phyloP scores from a whole-genome alignment of 2,113 vertebrate species.

The Ancistrus triradiatus region DNA sequence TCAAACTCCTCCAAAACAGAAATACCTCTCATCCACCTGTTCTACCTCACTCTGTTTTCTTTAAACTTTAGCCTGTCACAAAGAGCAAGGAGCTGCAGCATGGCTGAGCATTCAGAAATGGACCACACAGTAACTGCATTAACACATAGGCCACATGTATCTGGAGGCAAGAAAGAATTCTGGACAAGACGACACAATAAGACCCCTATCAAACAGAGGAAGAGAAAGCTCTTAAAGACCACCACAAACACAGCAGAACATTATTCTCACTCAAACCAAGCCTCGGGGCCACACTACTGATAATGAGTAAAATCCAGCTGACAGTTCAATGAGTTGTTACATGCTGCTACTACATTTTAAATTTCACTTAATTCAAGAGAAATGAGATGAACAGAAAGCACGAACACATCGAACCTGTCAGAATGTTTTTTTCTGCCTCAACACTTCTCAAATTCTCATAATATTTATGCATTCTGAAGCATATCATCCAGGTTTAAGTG shows the following conservation, averaged over 20 bases:
- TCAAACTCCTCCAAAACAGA: neutral
- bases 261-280: constrained; percentile 49
- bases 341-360: constrained; percentile 17
- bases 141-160: constrained; percentile 9
- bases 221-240: constrained; percentile 34
- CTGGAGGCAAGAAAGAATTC: constrained; percentile 19
- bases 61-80: neutral
- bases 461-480: no score
- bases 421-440: no score
- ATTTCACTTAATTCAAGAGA: constrained; percentile 38
- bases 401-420: neutral
- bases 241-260: constrained; percentile 46
- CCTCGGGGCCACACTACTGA: constrained; percentile 56
- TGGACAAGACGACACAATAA: constrained; percentile 40
- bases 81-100: neutral
- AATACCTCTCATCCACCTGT: constrained; percentile 24
- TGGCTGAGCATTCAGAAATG: neutral
- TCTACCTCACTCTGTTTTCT: constrained; percentile 19
- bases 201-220: constrained; percentile 20
- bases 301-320: constrained; percentile 61
- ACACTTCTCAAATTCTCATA: no score
- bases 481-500: no score
- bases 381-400: neutral
- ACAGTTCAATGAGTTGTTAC: constrained; percentile 26
- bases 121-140: neutral